Base-by-base conservation (phyloP, 2,797 vertebrate genomes). In the Chelmon rostratus region DNA sequence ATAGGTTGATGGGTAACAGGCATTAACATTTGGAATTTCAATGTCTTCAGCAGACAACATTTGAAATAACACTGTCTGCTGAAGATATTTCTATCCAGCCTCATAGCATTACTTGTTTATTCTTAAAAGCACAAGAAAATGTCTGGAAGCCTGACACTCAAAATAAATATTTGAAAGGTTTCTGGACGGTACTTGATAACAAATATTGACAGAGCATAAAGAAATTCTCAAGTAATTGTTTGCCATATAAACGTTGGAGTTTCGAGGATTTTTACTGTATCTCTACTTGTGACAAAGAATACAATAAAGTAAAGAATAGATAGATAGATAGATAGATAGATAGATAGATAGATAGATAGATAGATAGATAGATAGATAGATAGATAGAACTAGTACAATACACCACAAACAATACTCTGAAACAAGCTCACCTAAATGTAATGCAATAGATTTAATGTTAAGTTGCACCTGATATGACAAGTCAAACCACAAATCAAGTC, bases 1-100 rank as follows among this genome's bases (percentile, higher is more conserved):
- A n/a, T 54, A 40, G 46, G 53, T 70, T 50, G 57, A 59, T 80
- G 75, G 77, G 31, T 71, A 70, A 82, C 57, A 61, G 37, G 31
- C 66, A 59, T 53, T 25, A 65, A 71, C 62, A 50, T 31, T 31
- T 31, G 28, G 4, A n/a, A n/a, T n/a, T n/a, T n/a, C n/a, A 31
- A 38, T 75, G 28, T 79, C 73, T 77, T n/a, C n/a, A n/a, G n/a
- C n/a, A n/a, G 67, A 40, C 11, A 40, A 40, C 11, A 2, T 31
- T 31, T 31, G 28, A 4, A n/a, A n/a, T n/a, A n/a, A n/a, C n/a
- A 31, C 38, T 75, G 28, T 79, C 73, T 77, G 67, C 61, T 35
- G 58, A 54, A 58, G 19, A 70, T 67, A 68, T 63, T 69, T 74
- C 25, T 53, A 65, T 28, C 21, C 47, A 56, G 54, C 21, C 53